phyloP scores from a whole-genome alignment of 2,113 vertebrate genomes.

The Tragelaphus buxtoni region DNA sequence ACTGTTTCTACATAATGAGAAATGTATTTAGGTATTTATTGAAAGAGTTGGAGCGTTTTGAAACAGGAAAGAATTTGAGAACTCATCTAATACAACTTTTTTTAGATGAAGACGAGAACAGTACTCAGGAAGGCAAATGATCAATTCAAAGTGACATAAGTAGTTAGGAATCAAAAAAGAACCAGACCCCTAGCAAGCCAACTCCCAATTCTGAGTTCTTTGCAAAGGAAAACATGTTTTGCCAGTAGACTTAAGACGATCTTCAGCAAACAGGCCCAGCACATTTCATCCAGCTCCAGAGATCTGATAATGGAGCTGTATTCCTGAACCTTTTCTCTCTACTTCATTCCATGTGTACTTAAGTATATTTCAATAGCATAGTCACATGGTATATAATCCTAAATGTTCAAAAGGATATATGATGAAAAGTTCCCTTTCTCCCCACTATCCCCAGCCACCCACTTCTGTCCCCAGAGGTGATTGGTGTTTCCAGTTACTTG shows the following conservation, averaged over 20 bases:
- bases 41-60: not conserved
- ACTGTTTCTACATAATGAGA: not conserved
- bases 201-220: not conserved
- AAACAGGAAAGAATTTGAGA: not conserved
- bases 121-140: not conserved
- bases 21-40: not conserved
- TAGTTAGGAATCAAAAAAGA: not conserved
- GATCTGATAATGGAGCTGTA: fast-evolving
- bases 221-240: not conserved
- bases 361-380: not conserved
- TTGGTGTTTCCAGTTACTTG: not conserved
- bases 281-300: not conserved
- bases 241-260: not conserved
- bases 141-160: not conserved
- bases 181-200: not conserved
- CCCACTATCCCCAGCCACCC: not conserved
- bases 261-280: not conserved
- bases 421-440: not conserved
- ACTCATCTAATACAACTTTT: not conserved
- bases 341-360: not conserved
- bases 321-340: not conserved
- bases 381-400: not conserved
- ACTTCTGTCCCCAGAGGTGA: not conserved
- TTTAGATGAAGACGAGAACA: not conserved
- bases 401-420: not conserved